Evolutionary conservation across 2,888 invertebrate genomes (phyloP).

Genomic region (Conomelus anceps): DNA sequence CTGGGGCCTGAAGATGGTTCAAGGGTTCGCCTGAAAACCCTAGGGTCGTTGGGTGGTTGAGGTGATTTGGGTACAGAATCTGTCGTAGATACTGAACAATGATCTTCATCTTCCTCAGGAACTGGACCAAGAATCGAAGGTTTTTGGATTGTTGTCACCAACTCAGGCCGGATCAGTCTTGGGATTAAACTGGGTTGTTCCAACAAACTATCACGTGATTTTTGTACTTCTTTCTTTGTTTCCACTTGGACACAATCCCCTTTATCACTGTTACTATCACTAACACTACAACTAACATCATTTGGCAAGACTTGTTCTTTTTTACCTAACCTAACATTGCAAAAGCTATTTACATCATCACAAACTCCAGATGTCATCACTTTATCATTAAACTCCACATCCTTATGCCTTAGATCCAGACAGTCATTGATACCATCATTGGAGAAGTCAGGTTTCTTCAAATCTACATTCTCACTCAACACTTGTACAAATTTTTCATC

Average conservation of each 20-base stretch:
- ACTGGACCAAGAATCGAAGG: conserved; percentile 47
- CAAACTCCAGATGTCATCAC: background rate
- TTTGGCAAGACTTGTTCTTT: conserved; percentile 5
- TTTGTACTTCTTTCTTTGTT: background rate
- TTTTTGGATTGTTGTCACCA: background rate
- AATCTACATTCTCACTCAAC: background rate
- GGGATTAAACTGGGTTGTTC: background rate
- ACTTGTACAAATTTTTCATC: background rate
- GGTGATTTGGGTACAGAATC: conserved; percentile 35
- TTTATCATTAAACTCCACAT: background rate
- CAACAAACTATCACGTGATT: background rate
- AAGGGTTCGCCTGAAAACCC: background rate
- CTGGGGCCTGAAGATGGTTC: background rate
- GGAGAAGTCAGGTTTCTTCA: background rate
- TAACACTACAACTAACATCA: conserved; percentile 1
- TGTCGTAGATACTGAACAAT: conserved; percentile 50
- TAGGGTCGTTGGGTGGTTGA: background rate
- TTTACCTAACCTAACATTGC: background rate
- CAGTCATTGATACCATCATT: background rate
- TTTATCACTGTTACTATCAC: background rate
- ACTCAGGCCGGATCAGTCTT: background rate
- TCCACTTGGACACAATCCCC: background rate
- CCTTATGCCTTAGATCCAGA: background rate
- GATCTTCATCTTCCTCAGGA: conserved; percentile 55
- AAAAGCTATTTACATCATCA: background rate